Base-by-base conservation (phyloP, 2,888 invertebrate species). In the Scaeva pyrastri region DNA sequence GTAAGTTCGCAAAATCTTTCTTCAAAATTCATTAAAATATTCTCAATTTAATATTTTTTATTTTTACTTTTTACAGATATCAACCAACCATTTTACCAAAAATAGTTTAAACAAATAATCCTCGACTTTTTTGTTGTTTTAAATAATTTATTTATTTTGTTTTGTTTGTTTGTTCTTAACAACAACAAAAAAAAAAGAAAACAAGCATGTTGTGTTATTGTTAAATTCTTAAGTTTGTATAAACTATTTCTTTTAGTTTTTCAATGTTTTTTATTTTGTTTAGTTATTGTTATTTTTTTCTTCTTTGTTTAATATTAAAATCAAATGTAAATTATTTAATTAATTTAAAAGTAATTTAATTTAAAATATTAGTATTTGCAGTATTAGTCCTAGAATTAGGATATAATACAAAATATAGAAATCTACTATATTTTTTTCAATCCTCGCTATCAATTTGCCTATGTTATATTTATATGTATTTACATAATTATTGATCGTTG, bases 1-100 rank as follows among this genome's bases (percentile, higher is more conserved):
- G 91, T 91, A n/a, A 89, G 90, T 77, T 70, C 8, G 12, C 2
- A 8, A 8, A n/a, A 23, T 23, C 12, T 4, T 10, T 1, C 12
- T 41, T 21, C 11, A 39, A 21, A 0, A 4, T 41, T 12, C 11
- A 39, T 60, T 1, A 55, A 21, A 21, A 26, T 8, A 23, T 0
- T 31, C 31, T 16, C 6, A 16, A 6, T 45, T 7, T 19, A 8
- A 36, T 14, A 12, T 26, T 45, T 4, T 16, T 36, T n/a, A n/a
- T n/a, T 31, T 31, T 66, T 8, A 36, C 14, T 68, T 7, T 6
- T 66, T 66, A 0, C 68, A 68, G 68, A 68, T 52, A 50, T 39
- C 2, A 21, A 50, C 21, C 21, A 39, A 21, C 60, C 60, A 60
- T 21, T 41, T 60, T 19, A 60, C 58, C 58, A 39, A 58, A 39